phyloP scores from a whole-genome alignment of 1,140 invertebrate species.

The Pygmarrhopalites habei region DNA sequence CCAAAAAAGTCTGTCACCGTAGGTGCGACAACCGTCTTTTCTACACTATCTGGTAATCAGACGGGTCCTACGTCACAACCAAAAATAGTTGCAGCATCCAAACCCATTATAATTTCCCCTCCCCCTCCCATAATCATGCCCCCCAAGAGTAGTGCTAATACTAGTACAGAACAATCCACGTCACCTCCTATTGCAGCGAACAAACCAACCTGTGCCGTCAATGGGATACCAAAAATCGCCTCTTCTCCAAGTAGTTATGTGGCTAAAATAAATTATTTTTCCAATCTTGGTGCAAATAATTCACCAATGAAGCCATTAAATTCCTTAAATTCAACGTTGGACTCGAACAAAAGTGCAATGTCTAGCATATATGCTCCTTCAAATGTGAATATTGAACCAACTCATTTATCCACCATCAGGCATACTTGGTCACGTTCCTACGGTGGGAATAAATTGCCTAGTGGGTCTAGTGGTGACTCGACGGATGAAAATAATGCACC shows the following conservation, averaged over 20 bases:
- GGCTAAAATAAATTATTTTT: constrained; percentile 39
- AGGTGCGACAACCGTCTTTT: too few species aligned
- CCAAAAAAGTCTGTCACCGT: too few species aligned
- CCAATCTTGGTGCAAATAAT: constrained; percentile 21
- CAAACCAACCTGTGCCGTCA: constrained; percentile 38
- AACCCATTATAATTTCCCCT: too few species aligned
- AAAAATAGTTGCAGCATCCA: too few species aligned
- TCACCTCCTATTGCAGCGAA: too few species aligned
- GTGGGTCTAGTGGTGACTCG: not conserved
- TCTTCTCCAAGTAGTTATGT: constrained; percentile 33
- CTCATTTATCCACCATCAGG: constrained; percentile 35
- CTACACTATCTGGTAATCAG: too few species aligned
- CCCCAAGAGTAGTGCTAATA: too few species aligned
- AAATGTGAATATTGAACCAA: constrained; percentile 9
- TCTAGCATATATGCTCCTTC: constrained; percentile 35
- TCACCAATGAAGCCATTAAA: constrained; percentile 36
- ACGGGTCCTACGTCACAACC: too few species aligned
- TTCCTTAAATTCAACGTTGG: constrained; percentile 26
- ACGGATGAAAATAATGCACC: not conserved
- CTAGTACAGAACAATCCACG: too few species aligned
- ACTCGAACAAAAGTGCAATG: constrained; percentile 12
- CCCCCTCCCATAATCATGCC: too few species aligned
- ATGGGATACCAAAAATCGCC: constrained; percentile 36
- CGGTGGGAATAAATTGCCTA: constrained; percentile 11
- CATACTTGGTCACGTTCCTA: constrained; percentile 30